Evolutionary conservation across 2,797 vertebrate species (phyloP), one percentile per base, ranked within the genome.

Genomic region (Corythornis leucogaster): DNA sequence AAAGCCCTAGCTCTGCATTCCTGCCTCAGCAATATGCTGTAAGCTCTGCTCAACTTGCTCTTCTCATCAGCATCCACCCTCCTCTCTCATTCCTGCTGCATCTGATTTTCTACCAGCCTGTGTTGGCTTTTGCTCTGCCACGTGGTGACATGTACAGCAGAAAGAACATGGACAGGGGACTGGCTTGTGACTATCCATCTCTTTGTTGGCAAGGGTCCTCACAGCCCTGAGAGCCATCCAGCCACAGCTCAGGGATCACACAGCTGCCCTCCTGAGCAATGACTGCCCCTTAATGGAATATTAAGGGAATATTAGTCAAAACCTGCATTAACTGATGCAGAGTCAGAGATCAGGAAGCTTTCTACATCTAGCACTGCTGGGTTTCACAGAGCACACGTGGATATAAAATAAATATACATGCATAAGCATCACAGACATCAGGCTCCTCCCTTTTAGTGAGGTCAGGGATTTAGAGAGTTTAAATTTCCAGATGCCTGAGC

Each of bases 41-140:
- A 88, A 91, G 81, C 68, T 88, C 53, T 91, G 58, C 59, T 92
- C 77, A 91, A 67, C 61, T 89, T 46, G 16, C 30, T 87, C 17
- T 77, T 85, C 33, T 46, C 25, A 59, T 77, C 53, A 46, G 20
- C 67, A 12, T 46, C 43, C 63, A 4, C 57, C 35, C 20, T 87
- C 25, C 17, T 81, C 59, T 79, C 63, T 70, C 17, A 40, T 54
- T 45, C 8, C 43, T 45, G 43, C 43, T 45, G 43, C 43, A 45
- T 13, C 43, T 45, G 18, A 45, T 45, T 13, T 45, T 45, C 18
- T 45, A 8, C 43, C 43, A 45, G 18, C 19, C 43, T 45, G 33
- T 7, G 43, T 19, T 19, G 43, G 43, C 8, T 45, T 45, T 19
- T 45, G 43, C 43, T 45, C 43, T 45, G 43, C 43, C 43, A 13